Conservation (phyloP, 35 echinoderm and acorn worm genomes). For the Lytechinus pictus region DNA sequence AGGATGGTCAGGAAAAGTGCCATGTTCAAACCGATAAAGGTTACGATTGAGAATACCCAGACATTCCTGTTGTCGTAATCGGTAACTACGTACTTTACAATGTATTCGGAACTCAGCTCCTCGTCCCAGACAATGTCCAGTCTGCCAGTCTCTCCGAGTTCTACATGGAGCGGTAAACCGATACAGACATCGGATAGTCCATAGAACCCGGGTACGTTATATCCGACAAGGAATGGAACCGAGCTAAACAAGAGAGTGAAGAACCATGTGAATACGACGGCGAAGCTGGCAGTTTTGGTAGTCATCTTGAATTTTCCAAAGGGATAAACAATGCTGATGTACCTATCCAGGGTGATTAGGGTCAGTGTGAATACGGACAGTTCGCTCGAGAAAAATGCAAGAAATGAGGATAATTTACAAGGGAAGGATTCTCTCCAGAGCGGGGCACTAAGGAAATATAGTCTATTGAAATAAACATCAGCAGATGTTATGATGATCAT, state of each 20-base stretch:
- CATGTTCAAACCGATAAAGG: slow-evolving; percentile 71
- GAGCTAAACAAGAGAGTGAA: slow-evolving; percentile 36
- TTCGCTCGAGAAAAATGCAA: slow-evolving; percentile 74
- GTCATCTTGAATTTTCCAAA: slow-evolving; percentile 69
- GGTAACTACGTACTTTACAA: not conserved
- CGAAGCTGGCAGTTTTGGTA: slow-evolving; percentile 22
- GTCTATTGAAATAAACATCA: slow-evolving; percentile 54
- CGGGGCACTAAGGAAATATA: slow-evolving; percentile 46
- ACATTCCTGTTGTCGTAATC: slow-evolving; percentile 36
- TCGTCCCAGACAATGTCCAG: not conserved
- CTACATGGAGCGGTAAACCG: slow-evolving; percentile 72
- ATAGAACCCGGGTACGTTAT: slow-evolving; percentile 63
- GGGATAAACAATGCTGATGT: slow-evolving; percentile 83
- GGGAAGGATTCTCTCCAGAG: slow-evolving; percentile 54
- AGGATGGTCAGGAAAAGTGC: slow-evolving; percentile 63
- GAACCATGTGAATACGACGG: slow-evolving; percentile 56
- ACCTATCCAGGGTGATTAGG: slow-evolving; percentile 81
- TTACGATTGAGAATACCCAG: slow-evolving; percentile 69
- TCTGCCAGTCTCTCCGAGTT: slow-evolving; percentile 48
- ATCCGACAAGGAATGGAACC: slow-evolving; percentile 54
- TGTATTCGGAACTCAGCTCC: slow-evolving; percentile 25
- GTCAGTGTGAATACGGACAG: slow-evolving; percentile 79
- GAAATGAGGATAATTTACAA: slow-evolving; percentile 76
- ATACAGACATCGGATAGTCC: slow-evolving; percentile 87
- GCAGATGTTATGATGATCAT: slow-evolving; percentile 70